phyloP scores from a whole-genome alignment of 2,113 vertebrate genomes.

The Orycteropus afer region DNA sequence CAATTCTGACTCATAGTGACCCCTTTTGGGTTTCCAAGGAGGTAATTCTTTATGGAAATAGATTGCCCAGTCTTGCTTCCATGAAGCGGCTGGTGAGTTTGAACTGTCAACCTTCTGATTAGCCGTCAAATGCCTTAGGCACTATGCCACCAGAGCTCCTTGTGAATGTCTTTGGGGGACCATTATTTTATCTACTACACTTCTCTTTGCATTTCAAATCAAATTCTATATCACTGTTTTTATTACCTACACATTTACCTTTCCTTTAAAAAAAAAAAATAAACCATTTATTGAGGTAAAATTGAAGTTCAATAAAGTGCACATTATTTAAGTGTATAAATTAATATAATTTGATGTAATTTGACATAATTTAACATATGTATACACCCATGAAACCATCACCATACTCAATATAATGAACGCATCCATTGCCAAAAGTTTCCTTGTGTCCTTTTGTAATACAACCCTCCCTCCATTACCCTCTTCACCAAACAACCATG shows the following conservation, averaged over 20 bases:
- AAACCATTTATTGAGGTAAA: background rate
- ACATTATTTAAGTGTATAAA: background rate
- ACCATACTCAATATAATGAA: background rate
- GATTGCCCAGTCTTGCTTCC: too few relatives aligned
- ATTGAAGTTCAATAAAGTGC: background rate
- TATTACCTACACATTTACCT: background rate
- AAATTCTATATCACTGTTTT: background rate
- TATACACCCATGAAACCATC: background rate
- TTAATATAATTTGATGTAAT: too few relatives aligned
- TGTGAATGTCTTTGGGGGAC: background rate
- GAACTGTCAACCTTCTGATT: too few relatives aligned
- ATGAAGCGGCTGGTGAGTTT: too few relatives aligned
- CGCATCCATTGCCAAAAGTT: background rate
- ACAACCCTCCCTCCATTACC: background rate
- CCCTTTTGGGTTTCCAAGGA: too few relatives aligned
- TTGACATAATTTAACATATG: background rate
- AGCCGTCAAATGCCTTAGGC: too few relatives aligned
- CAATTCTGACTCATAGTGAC: too few relatives aligned
- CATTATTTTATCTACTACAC: background rate
- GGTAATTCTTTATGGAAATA: too few relatives aligned
- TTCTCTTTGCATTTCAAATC: background rate
- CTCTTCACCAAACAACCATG: background rate
- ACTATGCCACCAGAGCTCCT: background rate
- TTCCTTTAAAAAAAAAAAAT: background rate
- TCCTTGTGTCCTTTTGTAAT: background rate